A percentile compares a stretch with the other conserved stretches of the same genome.
These are phyloP conservation scores for Campaea margaritaria DNA, from an alignment of 2,888 invertebrate species.

Conservation along the genomic window DNA sequence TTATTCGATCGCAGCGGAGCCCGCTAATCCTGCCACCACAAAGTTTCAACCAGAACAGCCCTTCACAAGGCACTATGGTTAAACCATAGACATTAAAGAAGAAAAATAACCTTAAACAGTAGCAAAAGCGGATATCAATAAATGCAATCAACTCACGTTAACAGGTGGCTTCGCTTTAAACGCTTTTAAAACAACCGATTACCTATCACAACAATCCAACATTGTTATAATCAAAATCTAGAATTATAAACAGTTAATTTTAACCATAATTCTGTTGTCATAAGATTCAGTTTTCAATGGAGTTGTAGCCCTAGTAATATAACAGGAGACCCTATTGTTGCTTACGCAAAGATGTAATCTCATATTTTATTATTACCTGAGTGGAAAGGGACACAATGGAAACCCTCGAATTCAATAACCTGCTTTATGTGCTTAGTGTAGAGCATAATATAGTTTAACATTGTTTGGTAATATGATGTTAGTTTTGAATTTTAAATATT, in stretches of 20 bases:
- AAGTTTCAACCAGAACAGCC: no score
- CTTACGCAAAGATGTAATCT: constrained; percentile 82
- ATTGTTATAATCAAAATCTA: constrained; percentile 65
- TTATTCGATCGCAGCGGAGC: no score
- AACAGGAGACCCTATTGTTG: constrained; percentile 79
- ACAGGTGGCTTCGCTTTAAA: constrained; percentile 68
- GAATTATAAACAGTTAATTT: constrained; percentile 41
- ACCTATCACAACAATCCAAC: constrained; percentile 73
- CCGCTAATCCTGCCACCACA: no score
- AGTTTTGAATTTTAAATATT: constrained; percentile 44
- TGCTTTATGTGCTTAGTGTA: constrained; percentile 21
- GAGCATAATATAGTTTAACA: constrained; percentile 39
- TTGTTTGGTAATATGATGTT: constrained; percentile 43
- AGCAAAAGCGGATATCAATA: constrained; percentile 26
- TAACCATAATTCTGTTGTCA: constrained; percentile 30
- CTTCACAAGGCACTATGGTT: no score
- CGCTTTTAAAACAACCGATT: constrained; percentile 71
- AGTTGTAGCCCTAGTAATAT: constrained; percentile 62
- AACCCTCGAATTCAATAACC: constrained; percentile 28
- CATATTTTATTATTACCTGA: constrained; percentile 81
- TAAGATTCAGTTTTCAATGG: constrained; percentile 51
- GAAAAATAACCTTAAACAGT: constrained; percentile 5
- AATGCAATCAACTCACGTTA: constrained; percentile 56
- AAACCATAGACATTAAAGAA: no score
- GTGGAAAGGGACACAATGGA: constrained; percentile 63